Conservation (phyloP, 2,888 invertebrate genomes). For the Cataglyphis albicans region DNA sequence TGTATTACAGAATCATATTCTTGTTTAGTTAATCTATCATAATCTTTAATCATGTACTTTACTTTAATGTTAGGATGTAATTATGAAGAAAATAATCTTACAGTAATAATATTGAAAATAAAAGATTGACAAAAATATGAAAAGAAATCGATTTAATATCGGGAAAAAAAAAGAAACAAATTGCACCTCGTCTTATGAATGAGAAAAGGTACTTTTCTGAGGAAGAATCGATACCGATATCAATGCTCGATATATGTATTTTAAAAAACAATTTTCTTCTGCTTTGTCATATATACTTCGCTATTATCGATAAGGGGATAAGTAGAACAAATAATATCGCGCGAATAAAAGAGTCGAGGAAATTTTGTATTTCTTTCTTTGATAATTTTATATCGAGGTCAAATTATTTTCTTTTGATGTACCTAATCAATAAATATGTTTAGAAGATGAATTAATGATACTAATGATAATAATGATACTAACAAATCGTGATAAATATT, state of each 20-base stretch:
- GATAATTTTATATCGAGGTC: conserved; percentile 1
- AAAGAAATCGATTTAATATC: conserved; percentile 55
- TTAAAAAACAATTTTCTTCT: neutral
- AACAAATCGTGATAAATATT: neutral
- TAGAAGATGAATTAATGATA: conserved; percentile 3
- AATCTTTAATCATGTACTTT: neutral
- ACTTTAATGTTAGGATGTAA: neutral
- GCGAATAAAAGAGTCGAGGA: neutral
- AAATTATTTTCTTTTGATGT: neutral
- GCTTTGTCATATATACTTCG: neutral
- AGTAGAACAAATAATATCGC: conserved; percentile 13
- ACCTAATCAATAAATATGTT: neutral
- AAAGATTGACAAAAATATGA: neutral
- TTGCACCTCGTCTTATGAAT: conserved; percentile 71
- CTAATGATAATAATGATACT: neutral
- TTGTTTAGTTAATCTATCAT: neutral
- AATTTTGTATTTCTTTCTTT: neutral
- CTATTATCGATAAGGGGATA: conserved; percentile 18
- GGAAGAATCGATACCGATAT: conserved; percentile 76
- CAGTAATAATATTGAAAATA: neutral
- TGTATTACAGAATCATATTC: neutral
- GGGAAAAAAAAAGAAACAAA: conserved; percentile 73
- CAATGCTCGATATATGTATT: conserved; percentile 38
- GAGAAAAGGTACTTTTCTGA: conserved; percentile 64
- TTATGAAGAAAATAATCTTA: neutral